These are phyloP conservation scores for Acrocephalus arundinaceus DNA, from an alignment of 2,113 vertebrate species.

Conservation along the genomic window DNA sequence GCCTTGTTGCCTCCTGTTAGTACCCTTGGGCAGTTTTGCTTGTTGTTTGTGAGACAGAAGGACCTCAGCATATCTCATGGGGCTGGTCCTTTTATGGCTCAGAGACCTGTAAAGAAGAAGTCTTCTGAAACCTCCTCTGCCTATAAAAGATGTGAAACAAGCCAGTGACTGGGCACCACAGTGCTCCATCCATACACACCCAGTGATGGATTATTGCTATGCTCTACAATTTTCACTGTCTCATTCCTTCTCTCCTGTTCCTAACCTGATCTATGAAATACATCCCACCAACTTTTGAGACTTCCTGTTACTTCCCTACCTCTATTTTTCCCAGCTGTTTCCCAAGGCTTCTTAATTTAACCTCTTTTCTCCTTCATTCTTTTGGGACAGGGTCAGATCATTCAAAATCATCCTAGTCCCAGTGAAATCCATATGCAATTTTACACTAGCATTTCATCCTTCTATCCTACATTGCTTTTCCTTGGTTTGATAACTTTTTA, in stretches of 20 bases:
- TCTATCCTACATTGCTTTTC: not conserved
- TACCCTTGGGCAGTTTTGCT: not conserved
- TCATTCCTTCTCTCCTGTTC: not conserved
- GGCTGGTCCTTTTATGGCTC: not conserved
- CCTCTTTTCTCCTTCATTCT: not conserved
- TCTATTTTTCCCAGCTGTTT: not conserved
- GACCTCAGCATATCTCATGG: not conserved
- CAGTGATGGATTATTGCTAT: not conserved
- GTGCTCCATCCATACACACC: not conserved
- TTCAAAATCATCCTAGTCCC: not conserved
- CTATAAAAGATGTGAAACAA: not conserved
- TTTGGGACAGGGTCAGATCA: not conserved
- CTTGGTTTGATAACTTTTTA: slow-evolving; percentile 23
- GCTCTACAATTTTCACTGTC: not conserved
- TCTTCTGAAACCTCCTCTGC: not conserved
- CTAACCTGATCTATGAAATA: not conserved
- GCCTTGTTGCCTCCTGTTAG: not conserved
- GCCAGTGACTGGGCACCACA: rapidly evolving
- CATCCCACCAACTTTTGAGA: not conserved
- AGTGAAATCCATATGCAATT: not conserved
- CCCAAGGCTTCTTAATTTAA: not conserved
- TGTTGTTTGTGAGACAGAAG: not conserved
- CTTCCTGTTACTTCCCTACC: not conserved
- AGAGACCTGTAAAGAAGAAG: not conserved
- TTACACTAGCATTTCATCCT: not conserved